Percentiles rank a stretch among this genome's conserved stretches.
These are phyloP conservation scores for Andrena marginata DNA, from an alignment of 2,888 invertebrate species.

Conservation along the genomic window DNA sequence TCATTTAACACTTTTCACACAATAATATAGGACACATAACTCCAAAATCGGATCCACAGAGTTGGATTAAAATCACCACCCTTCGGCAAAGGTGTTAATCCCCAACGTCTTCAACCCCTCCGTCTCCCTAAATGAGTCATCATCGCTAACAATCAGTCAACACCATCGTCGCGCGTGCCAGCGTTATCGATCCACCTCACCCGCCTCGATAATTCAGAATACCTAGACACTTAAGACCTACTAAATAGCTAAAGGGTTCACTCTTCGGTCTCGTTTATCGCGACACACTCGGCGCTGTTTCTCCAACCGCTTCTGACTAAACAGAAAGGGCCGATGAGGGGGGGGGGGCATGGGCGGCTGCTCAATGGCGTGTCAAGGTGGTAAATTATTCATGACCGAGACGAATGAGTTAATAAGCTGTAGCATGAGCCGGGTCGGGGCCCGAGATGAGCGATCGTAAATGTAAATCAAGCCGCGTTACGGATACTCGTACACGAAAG, in stretches of 20 bases:
- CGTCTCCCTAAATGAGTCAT: background rate
- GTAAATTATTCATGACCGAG: constrained; percentile 79
- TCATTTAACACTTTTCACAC: too few species aligned
- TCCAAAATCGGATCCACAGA: too few species aligned
- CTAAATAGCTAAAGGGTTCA: constrained; percentile 15
- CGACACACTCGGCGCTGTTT: background rate
- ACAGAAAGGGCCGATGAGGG: background rate
- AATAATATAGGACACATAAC: too few species aligned
- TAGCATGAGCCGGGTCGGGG: constrained; percentile 64
- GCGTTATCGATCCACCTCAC: constrained; percentile 7
- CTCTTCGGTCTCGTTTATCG: constrained; percentile 6
- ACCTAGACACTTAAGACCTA: constrained; percentile 20
- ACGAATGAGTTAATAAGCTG: constrained; percentile 80
- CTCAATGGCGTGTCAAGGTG: constrained; percentile 66
- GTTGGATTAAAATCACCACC: too few species aligned
- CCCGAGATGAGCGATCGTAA: constrained; percentile 78
- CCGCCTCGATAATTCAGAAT: constrained; percentile 16
- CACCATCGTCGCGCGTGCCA: background rate
- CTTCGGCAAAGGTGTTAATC: background rate
- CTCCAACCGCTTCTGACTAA: background rate
- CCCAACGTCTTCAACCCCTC: background rate
- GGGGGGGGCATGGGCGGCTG: constrained; percentile 14
- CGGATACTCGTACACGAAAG: constrained; percentile 63
- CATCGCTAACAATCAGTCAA: constrained; percentile 10
- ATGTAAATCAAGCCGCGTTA: constrained; percentile 75